Conservation (phyloP, 2,113 vertebrate genomes). For the Monopterus albus region DNA sequence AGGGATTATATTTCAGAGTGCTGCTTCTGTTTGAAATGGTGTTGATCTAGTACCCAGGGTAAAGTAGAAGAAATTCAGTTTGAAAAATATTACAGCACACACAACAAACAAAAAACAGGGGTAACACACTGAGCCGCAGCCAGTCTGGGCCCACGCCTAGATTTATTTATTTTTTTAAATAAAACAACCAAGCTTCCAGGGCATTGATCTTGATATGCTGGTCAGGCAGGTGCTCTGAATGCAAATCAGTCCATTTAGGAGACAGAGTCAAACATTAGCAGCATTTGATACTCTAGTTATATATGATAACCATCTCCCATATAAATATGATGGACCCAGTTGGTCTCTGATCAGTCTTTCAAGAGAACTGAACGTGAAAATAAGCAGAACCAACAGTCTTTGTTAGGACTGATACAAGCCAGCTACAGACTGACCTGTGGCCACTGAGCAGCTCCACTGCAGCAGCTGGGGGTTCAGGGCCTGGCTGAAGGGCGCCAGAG, state of each 20-base stretch:
- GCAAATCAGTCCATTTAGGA: background rate
- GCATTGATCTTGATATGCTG: conserved; percentile 27
- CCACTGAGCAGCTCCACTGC: too few species aligned
- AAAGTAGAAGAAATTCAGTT: too few species aligned
- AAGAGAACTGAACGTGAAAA: conserved; percentile 15
- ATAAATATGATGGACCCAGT: conserved; percentile 40
- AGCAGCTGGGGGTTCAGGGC: too few species aligned
- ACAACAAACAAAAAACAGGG: too few species aligned
- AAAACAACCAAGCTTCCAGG: conserved; percentile 45
- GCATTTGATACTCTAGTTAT: conserved; percentile 31
- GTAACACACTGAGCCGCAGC: background rate
- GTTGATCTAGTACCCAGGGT: conserved; percentile 11
- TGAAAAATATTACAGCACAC: too few species aligned
- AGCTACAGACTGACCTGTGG: too few species aligned
- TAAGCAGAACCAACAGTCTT: conserved; percentile 22
- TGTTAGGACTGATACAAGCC: conserved; percentile 24
- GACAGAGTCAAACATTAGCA: conserved; percentile 1
- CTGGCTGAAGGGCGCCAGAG: too few species aligned
- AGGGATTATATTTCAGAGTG: background rate
- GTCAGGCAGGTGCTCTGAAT: conserved; percentile 4
- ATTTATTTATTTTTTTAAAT: conserved; percentile 22
- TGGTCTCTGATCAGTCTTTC: conserved; percentile 23
- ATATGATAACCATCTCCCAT: conserved; percentile 21
- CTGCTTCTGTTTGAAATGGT: conserved; percentile 26
- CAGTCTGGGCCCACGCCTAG: background rate